Conservation (phyloP, 2,797 vertebrate species). For the Propithecus perrieri region DNA sequence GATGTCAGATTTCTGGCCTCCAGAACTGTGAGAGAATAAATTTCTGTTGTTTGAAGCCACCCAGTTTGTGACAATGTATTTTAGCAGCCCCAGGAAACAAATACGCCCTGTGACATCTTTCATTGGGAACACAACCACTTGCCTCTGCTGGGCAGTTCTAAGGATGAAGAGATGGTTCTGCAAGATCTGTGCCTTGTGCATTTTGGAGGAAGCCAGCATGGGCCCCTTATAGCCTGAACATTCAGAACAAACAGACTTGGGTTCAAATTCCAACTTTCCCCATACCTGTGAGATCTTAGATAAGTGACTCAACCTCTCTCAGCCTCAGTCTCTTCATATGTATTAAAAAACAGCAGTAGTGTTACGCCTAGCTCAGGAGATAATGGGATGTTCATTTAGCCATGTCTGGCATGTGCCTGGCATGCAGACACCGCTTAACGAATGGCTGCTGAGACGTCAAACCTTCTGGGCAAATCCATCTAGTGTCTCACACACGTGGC, state of each 20-base stretch:
- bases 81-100: neutral
- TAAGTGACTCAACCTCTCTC: neutral
- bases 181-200: neutral
- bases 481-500: accelerated
- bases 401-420: neutral
- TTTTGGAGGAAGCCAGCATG: neutral
- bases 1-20: neutral
- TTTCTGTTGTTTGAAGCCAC: neutral
- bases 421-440: neutral
- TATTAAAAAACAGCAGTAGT: neutral
- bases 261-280: neutral
- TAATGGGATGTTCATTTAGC: neutral
- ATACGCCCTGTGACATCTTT: no score
- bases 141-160: neutral
- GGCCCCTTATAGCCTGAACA: neutral
- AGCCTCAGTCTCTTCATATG: neutral
- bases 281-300: neutral
- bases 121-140: neutral
- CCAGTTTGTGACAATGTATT: neutral
- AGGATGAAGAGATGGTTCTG: neutral
- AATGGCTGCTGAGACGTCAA: accelerated
- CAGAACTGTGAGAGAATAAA: neutral
- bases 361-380: neutral
- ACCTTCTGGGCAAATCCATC: neutral
- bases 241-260: neutral